A percentile compares a stretch with the other conserved stretches of the same genome.
phyloP scores from a whole-genome alignment of 2,888 invertebrate genomes.

The Nasonovia ribisnigri region DNA sequence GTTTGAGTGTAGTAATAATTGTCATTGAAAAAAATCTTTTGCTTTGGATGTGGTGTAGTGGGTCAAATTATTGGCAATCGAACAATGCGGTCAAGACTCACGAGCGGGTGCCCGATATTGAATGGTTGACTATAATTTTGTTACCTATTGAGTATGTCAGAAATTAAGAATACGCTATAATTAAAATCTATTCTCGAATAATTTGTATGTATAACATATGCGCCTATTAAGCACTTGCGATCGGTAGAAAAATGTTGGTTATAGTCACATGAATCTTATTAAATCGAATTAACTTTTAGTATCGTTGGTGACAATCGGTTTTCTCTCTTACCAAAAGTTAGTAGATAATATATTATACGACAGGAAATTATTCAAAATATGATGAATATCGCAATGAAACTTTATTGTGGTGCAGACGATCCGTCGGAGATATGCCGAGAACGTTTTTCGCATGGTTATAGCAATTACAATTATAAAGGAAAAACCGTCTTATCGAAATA shows the following conservation, averaged over 20 bases:
- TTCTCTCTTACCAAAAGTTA: background rate
- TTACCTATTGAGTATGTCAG: background rate
- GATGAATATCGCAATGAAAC: background rate
- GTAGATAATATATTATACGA: background rate
- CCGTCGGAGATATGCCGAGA: background rate
- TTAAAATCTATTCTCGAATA: background rate
- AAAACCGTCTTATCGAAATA: background rate
- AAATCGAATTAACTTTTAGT: background rate
- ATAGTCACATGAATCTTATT: background rate
- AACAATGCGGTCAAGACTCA: constrained; percentile 34
- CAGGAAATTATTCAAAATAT: background rate
- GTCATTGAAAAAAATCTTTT: background rate
- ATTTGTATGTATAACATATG: background rate
- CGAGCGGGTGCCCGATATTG: background rate
- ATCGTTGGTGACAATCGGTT: background rate
- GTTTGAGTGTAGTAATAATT: background rate
- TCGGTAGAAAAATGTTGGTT: background rate
- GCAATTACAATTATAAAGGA: background rate
- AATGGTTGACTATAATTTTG: background rate
- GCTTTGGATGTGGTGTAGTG: background rate
- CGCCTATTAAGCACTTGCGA: background rate
- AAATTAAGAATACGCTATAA: background rate
- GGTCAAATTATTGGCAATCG: constrained; percentile 21
- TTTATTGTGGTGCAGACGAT: background rate
- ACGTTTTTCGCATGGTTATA: background rate